A percentile compares a stretch with the other conserved stretches of the same genome.
phyloP scores from a whole-genome alignment of 1,140 invertebrate genomes.

The Hyphantria cunea region DNA sequence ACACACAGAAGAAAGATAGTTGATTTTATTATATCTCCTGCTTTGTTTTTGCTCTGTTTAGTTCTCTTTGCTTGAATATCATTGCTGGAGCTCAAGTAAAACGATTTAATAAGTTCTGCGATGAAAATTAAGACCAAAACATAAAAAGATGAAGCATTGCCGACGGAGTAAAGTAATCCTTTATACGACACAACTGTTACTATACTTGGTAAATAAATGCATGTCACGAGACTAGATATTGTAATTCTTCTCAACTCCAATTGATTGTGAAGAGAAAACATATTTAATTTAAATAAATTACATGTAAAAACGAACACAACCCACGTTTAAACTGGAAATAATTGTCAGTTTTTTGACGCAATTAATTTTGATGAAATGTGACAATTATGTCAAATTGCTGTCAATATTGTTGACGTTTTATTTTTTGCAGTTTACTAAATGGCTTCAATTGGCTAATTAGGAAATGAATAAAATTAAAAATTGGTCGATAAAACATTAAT shows the following conservation, averaged over 20 bases:
- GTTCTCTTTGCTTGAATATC: slow-evolving; percentile 54
- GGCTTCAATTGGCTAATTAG: no score
- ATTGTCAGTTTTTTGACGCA: no score
- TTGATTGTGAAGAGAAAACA: slow-evolving; percentile 66
- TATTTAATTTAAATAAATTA: slow-evolving; percentile 29
- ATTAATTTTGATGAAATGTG: no score
- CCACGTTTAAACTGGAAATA: no score
- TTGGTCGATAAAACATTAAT: no score
- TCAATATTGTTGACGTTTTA: no score
- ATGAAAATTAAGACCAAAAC: slow-evolving; percentile 66
- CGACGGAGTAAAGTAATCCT: slow-evolving; percentile 71
- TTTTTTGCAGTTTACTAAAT: no score
- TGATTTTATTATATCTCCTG: slow-evolving; percentile 59
- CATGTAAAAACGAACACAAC: not conserved
- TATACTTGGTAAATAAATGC: slow-evolving; percentile 74
- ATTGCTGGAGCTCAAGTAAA: slow-evolving; percentile 59
- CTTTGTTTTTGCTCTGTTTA: slow-evolving; percentile 55
- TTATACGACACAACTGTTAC: slow-evolving; percentile 71
- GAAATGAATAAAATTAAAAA: no score
- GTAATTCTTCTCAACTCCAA: slow-evolving; percentile 64
- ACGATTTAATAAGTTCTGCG: slow-evolving; percentile 67
- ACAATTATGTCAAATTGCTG: no score
- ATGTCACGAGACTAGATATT: slow-evolving; percentile 66
- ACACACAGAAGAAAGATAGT: slow-evolving; percentile 61
- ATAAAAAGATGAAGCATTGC: slow-evolving; percentile 69